Percentiles rank a stretch among this genome's conserved stretches.
Evolutionary conservation across 2,113 vertebrate genomes (phyloP).

Genomic region (Calyptommatus sinebrachiatus): DNA sequence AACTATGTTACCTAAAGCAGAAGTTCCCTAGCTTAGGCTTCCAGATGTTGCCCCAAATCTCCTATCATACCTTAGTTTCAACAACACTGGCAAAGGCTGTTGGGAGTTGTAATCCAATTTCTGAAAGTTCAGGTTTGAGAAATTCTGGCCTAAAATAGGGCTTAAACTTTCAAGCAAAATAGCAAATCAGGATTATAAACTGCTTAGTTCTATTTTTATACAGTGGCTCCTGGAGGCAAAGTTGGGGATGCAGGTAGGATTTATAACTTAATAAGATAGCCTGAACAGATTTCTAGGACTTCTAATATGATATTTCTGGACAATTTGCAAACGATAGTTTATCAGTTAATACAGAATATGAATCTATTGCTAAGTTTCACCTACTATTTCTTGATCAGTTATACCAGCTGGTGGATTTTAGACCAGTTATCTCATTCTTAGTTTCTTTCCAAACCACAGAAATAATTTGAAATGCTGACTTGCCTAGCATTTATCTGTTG

Average conservation of each 20-base stretch:
- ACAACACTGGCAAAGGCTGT: too few species aligned
- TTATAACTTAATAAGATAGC: not conserved
- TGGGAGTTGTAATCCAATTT: too few species aligned
- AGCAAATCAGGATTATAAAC: not conserved
- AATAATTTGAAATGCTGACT: not conserved
- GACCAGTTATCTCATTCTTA: not conserved
- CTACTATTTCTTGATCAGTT: not conserved
- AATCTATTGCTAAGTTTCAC: not conserved
- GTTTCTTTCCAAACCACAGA: not conserved
- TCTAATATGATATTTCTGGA: not conserved
- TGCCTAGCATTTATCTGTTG: conserved; percentile 1
- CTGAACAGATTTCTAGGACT: too few species aligned
- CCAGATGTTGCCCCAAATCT: not conserved
- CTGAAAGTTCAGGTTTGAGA: too few species aligned
- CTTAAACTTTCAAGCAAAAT: not conserved
- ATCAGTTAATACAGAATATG: not conserved
- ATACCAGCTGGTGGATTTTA: not conserved
- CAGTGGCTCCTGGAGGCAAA: not conserved
- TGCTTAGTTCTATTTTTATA: not conserved
- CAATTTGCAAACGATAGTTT: not conserved
- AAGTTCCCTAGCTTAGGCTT: too few species aligned
- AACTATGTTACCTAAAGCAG: not conserved
- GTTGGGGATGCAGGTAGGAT: too few species aligned
- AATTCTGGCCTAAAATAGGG: too few species aligned
- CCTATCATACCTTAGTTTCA: too few species aligned